Conservation (phyloP, 2,797 vertebrate species). For the Acrossocheilus fasciatus region DNA sequence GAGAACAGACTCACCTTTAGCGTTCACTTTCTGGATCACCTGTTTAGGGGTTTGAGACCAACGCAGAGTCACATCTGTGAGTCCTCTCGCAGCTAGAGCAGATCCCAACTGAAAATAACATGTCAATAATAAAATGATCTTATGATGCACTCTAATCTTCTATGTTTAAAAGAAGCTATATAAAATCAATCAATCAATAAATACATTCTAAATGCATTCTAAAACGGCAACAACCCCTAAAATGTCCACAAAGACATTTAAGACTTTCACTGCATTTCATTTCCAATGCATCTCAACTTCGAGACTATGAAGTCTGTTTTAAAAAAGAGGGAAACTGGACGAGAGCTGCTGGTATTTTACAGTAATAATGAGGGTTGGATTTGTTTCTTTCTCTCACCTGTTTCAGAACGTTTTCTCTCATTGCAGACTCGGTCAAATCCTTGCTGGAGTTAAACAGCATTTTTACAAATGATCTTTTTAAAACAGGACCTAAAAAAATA, state of each 20-base stretch:
- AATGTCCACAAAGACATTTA: no score
- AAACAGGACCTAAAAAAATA: not conserved
- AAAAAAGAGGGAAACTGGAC: no score
- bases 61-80: not conserved
- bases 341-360: no score
- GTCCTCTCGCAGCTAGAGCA: not conserved
- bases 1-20: not conserved
- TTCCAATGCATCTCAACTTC: no score
- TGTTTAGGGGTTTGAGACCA: not conserved
- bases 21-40: not conserved
- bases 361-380: no score
- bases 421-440: not conserved
- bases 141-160: not conserved
- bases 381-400: not conserved
- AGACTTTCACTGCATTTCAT: not conserved
- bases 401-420: constrained; percentile 13
- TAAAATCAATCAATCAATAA: no score
- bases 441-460: not conserved
- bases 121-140: no score
- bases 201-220: no score
- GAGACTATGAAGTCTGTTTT: no score
- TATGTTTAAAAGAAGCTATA: not conserved
- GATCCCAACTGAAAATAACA: not conserved
- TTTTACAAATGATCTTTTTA: not conserved
- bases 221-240: no score